These are phyloP conservation scores for Opisthograptis luteolata DNA, from an alignment of 2,888 invertebrate species.

Conservation along the genomic window DNA sequence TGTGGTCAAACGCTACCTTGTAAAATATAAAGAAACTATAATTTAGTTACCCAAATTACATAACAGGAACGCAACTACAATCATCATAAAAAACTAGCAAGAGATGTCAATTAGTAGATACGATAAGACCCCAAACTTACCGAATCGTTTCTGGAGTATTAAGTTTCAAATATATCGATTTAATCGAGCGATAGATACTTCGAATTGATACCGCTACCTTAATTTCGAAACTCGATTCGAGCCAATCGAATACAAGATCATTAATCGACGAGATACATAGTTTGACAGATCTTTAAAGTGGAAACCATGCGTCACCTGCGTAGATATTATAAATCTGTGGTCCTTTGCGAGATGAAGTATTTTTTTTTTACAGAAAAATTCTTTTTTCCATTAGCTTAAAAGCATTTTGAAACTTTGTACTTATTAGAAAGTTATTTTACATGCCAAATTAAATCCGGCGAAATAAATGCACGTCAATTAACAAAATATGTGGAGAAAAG, in stretches of 20 bases:
- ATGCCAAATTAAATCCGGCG: no score
- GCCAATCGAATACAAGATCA: conserved; percentile 23
- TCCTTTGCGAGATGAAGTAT: no score
- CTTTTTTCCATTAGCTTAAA: no score
- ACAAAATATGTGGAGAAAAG: no score
- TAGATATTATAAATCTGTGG: no score
- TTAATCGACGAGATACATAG: conserved; percentile 29
- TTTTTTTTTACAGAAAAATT: no score
- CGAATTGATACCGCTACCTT: conserved; percentile 30
- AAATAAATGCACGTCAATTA: no score
- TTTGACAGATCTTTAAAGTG: conserved; percentile 6
- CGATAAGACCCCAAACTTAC: conserved; percentile 6
- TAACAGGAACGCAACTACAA: conserved; percentile 5
- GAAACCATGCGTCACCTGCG: background rate
- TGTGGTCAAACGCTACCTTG: no score
- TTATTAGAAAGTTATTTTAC: no score
- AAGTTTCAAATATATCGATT: conserved; percentile 19
- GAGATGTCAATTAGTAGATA: conserved; percentile 25
- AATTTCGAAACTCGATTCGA: conserved; percentile 20
- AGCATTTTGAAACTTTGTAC: no score
- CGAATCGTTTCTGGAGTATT: conserved; percentile 21
- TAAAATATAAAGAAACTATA: no score
- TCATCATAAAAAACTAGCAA: conserved; percentile 10
- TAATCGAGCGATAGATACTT: conserved; percentile 15
- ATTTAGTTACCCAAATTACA: conserved; percentile 11